Evolutionary conservation across 2,113 vertebrate genomes (phyloP).

Genomic region (Pachypanchax playfairii): DNA sequence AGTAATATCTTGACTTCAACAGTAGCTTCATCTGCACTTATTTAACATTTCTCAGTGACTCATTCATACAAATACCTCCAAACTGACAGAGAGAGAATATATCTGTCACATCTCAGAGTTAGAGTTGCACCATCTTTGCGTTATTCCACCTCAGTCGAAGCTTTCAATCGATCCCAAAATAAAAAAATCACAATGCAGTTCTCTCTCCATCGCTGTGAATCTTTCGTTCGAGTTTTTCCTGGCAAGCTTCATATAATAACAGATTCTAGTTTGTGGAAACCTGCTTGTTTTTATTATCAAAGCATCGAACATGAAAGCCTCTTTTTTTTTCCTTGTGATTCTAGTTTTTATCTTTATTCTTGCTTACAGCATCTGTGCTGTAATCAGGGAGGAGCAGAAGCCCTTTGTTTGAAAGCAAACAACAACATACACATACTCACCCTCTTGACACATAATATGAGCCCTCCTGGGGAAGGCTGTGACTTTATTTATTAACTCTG

Average conservation of each 20-base stretch:
- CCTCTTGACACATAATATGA: slow-evolving; percentile 22
- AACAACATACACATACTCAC: slow-evolving; percentile 11
- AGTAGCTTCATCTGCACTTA: slow-evolving; percentile 33
- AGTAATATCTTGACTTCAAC: slow-evolving; percentile 5
- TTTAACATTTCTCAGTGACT: slow-evolving; percentile 15
- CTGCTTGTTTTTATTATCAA: slow-evolving; percentile 68
- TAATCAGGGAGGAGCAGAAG: slow-evolving; percentile 65
- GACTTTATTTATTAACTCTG: slow-evolving; percentile 68
- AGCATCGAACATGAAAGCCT: slow-evolving; percentile 72
- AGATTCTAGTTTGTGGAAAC: slow-evolving; percentile 56
- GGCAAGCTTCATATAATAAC: slow-evolving; percentile 27
- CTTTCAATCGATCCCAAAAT: slow-evolving; percentile 36
- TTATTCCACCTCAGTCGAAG: neutral
- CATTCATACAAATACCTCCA: slow-evolving; percentile 20
- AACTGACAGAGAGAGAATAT: slow-evolving; percentile 37
- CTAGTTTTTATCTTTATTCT: slow-evolving; percentile 66
- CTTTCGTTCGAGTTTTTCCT: slow-evolving; percentile 46
- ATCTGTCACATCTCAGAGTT: slow-evolving; percentile 24
- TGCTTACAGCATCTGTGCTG: slow-evolving; percentile 54
- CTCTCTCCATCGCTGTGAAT: slow-evolving; percentile 19
- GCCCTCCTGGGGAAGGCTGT: slow-evolving; percentile 42
- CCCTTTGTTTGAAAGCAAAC: slow-evolving; percentile 53
- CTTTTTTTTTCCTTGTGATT: slow-evolving; percentile 44
- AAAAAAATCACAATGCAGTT: slow-evolving; percentile 21
- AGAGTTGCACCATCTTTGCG: slow-evolving; percentile 4